Evolutionary conservation across 2,797 vertebrate genomes (phyloP).

Genomic region (Antennarius maculatus): DNA sequence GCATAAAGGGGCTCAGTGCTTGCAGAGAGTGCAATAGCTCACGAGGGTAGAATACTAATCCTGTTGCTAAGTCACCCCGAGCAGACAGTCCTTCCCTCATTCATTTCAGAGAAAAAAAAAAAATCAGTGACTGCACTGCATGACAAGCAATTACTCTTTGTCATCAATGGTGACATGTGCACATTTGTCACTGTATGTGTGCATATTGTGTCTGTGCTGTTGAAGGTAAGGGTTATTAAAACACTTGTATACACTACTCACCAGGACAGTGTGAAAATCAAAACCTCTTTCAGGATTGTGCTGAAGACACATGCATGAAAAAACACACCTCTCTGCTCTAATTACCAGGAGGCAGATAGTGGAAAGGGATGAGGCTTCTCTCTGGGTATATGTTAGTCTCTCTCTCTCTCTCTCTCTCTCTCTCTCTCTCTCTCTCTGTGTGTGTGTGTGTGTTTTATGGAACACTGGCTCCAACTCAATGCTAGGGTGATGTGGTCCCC

Average conservation of each 20-base stretch:
- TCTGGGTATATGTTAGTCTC: constrained; percentile 13
- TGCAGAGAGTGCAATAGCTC: constrained; percentile 68
- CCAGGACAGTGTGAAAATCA: constrained; percentile 56
- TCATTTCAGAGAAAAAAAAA: constrained; percentile 24
- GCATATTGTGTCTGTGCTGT: constrained; percentile 1
- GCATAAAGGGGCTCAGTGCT: constrained; percentile 85
- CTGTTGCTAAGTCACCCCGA: constrained; percentile 72
- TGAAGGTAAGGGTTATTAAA: constrained; percentile 54
- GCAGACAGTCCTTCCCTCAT: constrained; percentile 47
- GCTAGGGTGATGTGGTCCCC: constrained; percentile 58
- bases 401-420: constrained; percentile 23
- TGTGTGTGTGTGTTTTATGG: constrained; percentile 20
- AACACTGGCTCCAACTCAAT: constrained; percentile 58
- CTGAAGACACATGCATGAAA: constrained; percentile 37
- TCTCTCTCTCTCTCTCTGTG: constrained; percentile 16
- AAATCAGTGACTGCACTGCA: constrained; percentile 26
- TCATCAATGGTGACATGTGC: constrained; percentile 28
- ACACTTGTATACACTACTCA: constrained; percentile 57
- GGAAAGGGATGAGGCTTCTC: constrained; percentile 43
- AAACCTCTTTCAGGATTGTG: constrained; percentile 47
- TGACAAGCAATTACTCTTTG: constrained; percentile 43
- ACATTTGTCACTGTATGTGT: constrained; percentile 35
- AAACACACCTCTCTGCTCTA: constrained; percentile 62
- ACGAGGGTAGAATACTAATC: constrained; percentile 84
- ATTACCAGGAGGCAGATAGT: constrained; percentile 65